Conservation (phyloP, 2,113 vertebrate species). For the Leptodactylus fuscus region DNA sequence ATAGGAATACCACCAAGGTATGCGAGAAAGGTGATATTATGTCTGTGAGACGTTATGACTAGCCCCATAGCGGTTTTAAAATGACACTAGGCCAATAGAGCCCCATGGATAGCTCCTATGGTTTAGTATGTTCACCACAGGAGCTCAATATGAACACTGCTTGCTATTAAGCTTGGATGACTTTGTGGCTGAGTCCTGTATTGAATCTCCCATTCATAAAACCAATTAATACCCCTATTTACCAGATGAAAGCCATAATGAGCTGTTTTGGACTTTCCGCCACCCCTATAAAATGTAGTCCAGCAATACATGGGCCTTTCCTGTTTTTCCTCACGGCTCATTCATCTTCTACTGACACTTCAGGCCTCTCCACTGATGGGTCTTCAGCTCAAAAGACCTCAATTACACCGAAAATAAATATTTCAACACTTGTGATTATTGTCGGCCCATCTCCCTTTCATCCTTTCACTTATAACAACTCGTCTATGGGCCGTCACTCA, state of each 20-base stretch:
- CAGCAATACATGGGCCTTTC: not conserved
- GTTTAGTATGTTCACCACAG: no score
- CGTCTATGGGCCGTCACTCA: conserved; percentile 5
- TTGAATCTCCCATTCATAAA: not conserved
- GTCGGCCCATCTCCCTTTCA: conserved; percentile 16
- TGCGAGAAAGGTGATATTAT: no score
- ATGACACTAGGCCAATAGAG: no score
- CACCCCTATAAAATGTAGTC: not conserved
- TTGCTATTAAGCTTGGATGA: no score
- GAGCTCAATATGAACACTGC: no score
- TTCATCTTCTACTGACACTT: not conserved
- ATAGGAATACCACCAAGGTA: no score
- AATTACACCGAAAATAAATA: conserved; percentile 37
- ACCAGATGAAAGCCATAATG: not conserved
- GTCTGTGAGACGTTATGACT: no score
- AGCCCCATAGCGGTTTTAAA: no score
- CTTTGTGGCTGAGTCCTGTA: not conserved
- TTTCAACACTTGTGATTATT: conserved; percentile 36
- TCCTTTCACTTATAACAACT: conserved; percentile 12
- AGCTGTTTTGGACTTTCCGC: not conserved
- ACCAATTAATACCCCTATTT: not conserved
- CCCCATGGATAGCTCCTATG: no score
- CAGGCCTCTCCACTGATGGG: not conserved
- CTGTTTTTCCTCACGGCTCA: not conserved
- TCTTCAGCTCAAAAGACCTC: conserved; percentile 10